Percentiles rank a stretch among this genome's conserved stretches.
phyloP scores from a whole-genome alignment of 2,888 invertebrate genomes.

The Habrosyne pyritoides region DNA sequence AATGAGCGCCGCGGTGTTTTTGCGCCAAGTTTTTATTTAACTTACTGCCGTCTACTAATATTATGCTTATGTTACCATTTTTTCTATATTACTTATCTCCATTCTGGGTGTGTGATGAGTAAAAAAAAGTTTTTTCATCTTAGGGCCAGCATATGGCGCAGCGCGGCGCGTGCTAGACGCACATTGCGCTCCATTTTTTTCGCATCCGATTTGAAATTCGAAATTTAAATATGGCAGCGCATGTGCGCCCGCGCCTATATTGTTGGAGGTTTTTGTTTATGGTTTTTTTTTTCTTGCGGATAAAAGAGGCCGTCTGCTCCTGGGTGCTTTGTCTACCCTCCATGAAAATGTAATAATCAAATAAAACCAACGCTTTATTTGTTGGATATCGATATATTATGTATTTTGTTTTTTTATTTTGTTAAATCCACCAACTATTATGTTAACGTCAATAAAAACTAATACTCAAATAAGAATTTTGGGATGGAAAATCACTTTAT shows the following conservation, averaged over 20 bases:
- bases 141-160: conserved; percentile 55
- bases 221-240: conserved; percentile 71
- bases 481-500: no score
- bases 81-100: conserved; percentile 69
- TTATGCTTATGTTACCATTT: conserved; percentile 81
- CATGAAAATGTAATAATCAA: conserved; percentile 51
- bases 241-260: conserved; percentile 67
- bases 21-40: conserved; percentile 67
- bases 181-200: conserved; percentile 80
- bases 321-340: conserved; percentile 28
- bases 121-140: conserved; percentile 67
- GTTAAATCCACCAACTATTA: no score
- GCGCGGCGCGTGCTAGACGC: conserved; percentile 72
- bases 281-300: conserved; percentile 54
- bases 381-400: conserved; percentile 10
- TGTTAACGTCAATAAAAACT: no score
- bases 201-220: conserved; percentile 79
- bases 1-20: conserved; percentile 61
- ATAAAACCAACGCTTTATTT: conserved; percentile 35
- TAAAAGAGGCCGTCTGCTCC: conserved; percentile 54
- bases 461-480: neutral
- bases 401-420: neutral
- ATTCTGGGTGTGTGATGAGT: conserved; percentile 69
- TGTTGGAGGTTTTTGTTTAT: conserved; percentile 53
- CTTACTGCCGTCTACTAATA: conserved; percentile 67